Conservation (phyloP, 1,140 invertebrate species). For the Pogonomyrmex barbatus region DNA sequence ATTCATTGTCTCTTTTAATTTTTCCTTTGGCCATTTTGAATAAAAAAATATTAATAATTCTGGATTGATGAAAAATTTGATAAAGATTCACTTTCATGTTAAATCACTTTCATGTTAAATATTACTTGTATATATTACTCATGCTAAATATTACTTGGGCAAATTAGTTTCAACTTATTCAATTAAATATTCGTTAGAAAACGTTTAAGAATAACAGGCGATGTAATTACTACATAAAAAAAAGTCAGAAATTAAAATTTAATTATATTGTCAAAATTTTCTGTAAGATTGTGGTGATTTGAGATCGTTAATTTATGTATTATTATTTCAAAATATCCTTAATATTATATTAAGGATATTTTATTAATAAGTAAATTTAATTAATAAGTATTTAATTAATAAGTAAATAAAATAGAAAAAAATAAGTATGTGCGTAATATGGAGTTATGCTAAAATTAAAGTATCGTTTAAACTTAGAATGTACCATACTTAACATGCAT, state of each 20-base stretch:
- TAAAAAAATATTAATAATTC: background rate
- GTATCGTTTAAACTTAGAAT: slow-evolving; percentile 24
- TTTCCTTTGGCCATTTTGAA: background rate
- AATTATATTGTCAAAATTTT: background rate
- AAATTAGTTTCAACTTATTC: background rate
- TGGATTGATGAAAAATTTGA: background rate
- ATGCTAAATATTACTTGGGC: background rate
- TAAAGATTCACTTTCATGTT: too few relatives aligned
- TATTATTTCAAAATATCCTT: background rate
- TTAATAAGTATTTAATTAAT: too few relatives aligned
- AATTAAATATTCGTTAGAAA: too few relatives aligned
- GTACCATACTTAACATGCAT: background rate
- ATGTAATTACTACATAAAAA: background rate
- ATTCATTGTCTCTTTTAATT: background rate
- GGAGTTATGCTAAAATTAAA: slow-evolving; percentile 39
- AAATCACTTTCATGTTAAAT: too few relatives aligned
- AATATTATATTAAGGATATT: too few relatives aligned
- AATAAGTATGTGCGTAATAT: background rate
- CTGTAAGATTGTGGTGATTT: background rate
- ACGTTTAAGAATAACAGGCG: background rate
- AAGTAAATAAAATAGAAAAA: background rate
- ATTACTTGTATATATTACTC: too few relatives aligned
- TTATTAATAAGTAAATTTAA: too few relatives aligned
- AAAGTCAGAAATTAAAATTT: background rate
- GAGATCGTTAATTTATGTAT: background rate